Evolutionary conservation across 2,797 vertebrate genomes (phyloP).

Genomic region (Acanthurus lineatus): DNA sequence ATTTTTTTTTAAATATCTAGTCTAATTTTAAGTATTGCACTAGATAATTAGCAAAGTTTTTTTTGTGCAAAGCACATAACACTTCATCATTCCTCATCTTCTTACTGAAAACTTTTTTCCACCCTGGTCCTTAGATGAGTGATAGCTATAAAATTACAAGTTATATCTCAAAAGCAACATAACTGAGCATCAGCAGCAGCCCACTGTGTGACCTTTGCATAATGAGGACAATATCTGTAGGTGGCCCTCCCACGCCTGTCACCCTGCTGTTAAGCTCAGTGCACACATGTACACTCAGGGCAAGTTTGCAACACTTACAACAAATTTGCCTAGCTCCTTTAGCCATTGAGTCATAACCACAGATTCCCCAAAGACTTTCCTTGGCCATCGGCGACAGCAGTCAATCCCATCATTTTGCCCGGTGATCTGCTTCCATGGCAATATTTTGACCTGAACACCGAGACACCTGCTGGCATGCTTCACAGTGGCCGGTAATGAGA

Average conservation of each 20-base stretch:
- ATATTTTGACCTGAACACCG: slow-evolving; percentile 33
- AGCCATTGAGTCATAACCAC: slow-evolving; percentile 26
- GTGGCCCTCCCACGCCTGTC: slow-evolving; percentile 35
- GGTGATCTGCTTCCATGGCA: slow-evolving; percentile 39
- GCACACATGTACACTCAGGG: neutral
- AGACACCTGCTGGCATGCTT: slow-evolving; percentile 44
- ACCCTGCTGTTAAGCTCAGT: slow-evolving; percentile 23
- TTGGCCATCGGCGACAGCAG: slow-evolving; percentile 9
- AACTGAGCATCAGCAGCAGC: slow-evolving; percentile 13
- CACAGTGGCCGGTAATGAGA: slow-evolving; percentile 44
- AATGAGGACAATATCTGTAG: slow-evolving; percentile 57
- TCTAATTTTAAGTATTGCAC: neutral
- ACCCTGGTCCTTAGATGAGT: neutral
- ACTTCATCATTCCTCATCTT: neutral
- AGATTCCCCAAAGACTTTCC: slow-evolving; percentile 34
- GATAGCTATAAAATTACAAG: slow-evolving; percentile 3
- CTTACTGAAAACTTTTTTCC: neutral
- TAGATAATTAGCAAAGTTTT: neutral
- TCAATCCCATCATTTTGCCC: slow-evolving; percentile 30
- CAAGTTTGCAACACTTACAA: slow-evolving; percentile 38
- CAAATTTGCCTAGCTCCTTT: slow-evolving; percentile 32
- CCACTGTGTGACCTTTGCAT: slow-evolving; percentile 51
- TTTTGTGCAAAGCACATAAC: neutral
- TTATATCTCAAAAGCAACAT: slow-evolving; percentile 39
- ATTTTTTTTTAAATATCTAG: neutral